Evolutionary conservation across 2,888 invertebrate genomes (phyloP), one percentile per base, ranked within the genome.

Genomic region (Yponomeuta evonymella): DNA sequence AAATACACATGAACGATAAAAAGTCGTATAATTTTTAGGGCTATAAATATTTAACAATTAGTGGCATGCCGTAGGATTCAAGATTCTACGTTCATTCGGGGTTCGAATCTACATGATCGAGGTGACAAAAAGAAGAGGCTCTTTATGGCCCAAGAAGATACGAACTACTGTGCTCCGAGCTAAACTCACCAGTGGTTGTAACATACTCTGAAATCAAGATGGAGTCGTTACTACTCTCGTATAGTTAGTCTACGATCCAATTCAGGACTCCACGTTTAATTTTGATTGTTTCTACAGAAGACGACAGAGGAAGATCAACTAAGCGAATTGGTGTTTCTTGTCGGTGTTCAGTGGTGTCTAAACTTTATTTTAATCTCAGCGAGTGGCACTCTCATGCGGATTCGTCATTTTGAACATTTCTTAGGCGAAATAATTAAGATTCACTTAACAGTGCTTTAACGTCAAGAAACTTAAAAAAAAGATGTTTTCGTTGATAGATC

Each of bases 181-280:
- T 89, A 89, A 84, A 92, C 92, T 92, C 92, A 93, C 93, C 93
- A 78, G 93, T 93, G 87, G 92, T 87, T 86, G 92, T 90, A 84
- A 92, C 86, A 91, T 87, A 89, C 83, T 93, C 93, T 93, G 93
- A 92, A 93, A 93, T 90, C 84, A 91, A 90, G 84, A 89, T 90
- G 92, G 91, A 92, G 91, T 81, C 91, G 80, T 92, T 92, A 92
- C 92, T 91, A 90, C 87, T 85, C 80, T 80, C 76, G 77, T 77
- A 75, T 77, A 79, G 81, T 74, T 77, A 69, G 74, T 74, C 89
- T 88, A 89, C 48, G 81, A 74, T 78, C 90, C 90, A 90, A 91
- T 90, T 81, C 71, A 76, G 83, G 92, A 92, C 92, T 92, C 92
- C 92, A 88, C 85, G 72, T 76, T 79, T 73, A 88, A 89, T 90